Evolutionary conservation across 2,888 invertebrate species (phyloP).

Genomic region (Eucriotettix oculatus): DNA sequence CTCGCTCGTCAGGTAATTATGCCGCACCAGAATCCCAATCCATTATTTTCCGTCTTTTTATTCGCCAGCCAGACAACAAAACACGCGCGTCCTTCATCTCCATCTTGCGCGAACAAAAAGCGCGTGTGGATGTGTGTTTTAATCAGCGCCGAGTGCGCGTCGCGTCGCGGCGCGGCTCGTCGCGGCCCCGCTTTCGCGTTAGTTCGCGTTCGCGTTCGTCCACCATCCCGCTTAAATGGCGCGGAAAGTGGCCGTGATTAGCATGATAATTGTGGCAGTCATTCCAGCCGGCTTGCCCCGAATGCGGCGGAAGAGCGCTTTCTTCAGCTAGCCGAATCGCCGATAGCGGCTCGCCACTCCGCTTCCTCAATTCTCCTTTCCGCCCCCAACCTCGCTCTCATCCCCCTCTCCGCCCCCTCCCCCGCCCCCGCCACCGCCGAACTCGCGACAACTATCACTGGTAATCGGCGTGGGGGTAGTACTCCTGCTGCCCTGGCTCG

Average conservation of each 20-base stretch:
- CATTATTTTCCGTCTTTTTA: neutral
- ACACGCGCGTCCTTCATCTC: neutral
- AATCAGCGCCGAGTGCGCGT: constrained; percentile 9
- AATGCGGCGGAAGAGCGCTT: too few species aligned
- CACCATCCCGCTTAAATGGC: too few species aligned
- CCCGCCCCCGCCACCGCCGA: neutral
- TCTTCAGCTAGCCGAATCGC: too few species aligned
- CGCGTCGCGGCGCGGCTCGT: too few species aligned
- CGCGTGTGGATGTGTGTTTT: constrained; percentile 9
- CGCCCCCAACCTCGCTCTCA: neutral
- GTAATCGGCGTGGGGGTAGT: neutral
- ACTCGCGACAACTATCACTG: neutral
- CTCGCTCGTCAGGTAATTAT: neutral
- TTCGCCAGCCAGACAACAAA: neutral
- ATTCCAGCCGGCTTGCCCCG: too few species aligned
- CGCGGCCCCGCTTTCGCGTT: too few species aligned
- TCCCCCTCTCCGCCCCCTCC: neutral
- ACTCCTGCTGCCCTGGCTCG: neutral
- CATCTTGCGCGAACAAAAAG: neutral
- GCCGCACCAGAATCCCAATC: neutral
- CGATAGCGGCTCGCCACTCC: too few species aligned
- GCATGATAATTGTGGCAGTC: too few species aligned
- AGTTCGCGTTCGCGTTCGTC: too few species aligned
- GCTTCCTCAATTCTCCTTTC: neutral
- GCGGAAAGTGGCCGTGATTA: too few species aligned